These are phyloP conservation scores for Chaetophractus vellerosus DNA, from an alignment of 2,797 vertebrate genomes.

Conservation along the genomic window DNA sequence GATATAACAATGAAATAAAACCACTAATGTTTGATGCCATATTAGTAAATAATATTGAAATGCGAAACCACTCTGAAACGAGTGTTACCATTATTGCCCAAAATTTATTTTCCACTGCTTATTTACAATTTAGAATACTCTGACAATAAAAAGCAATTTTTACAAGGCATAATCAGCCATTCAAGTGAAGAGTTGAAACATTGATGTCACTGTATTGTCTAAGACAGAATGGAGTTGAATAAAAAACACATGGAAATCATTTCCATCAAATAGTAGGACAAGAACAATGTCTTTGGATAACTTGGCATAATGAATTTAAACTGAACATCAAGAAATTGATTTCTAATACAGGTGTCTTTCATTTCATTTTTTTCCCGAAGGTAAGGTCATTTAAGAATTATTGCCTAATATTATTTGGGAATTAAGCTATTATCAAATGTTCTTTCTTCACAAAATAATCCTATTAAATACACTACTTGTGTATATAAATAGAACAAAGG, in stretches of 20 bases:
- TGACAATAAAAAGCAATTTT: slow-evolving; percentile 55
- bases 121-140: slow-evolving; percentile 40
- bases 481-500: slow-evolving; percentile 75
- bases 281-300: slow-evolving; percentile 65
- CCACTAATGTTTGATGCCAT: slow-evolving; percentile 30
- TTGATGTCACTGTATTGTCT: slow-evolving; percentile 71
- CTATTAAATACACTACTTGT: slow-evolving; percentile 28
- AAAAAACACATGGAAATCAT: slow-evolving; percentile 69
- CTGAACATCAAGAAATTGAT: slow-evolving; percentile 65
- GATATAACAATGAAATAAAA: slow-evolving; percentile 55
- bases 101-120: slow-evolving; percentile 30
- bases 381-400: slow-evolving; percentile 42
- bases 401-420: slow-evolving; percentile 56
- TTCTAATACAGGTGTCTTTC: slow-evolving; percentile 47
- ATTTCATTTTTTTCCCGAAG: slow-evolving; percentile 41
- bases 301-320: background rate
- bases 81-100: background rate
- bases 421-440: background rate
- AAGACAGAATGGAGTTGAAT: slow-evolving; percentile 65
- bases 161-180: background rate
- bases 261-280: slow-evolving; percentile 44
- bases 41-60: slow-evolving; percentile 70
- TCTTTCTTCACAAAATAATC: slow-evolving; percentile 42
- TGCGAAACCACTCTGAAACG: slow-evolving; percentile 51
- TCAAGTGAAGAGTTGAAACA: slow-evolving; percentile 25